phyloP scores from a whole-genome alignment of 2,888 invertebrate genomes.

The Callyntrura guangdongensis region DNA sequence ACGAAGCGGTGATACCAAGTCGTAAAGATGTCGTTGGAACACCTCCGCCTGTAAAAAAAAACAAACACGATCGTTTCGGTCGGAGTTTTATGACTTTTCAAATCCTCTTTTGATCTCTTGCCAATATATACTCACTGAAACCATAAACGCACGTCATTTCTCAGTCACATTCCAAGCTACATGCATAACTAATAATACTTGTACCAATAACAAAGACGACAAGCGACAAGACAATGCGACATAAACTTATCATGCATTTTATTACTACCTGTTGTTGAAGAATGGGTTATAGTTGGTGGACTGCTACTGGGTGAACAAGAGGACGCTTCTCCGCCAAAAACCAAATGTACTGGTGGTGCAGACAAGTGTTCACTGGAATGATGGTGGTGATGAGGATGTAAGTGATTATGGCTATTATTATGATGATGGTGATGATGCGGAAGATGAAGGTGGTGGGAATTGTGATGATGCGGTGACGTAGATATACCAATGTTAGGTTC shows the following conservation, averaged over 20 bases:
- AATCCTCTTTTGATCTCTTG: conserved; percentile 56
- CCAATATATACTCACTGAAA: conserved; percentile 25
- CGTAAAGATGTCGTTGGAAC: conserved; percentile 80
- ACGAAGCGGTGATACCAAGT: conserved; percentile 83
- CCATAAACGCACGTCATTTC: not conserved
- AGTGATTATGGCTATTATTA: conserved; percentile 20
- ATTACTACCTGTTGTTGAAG: conserved; percentile 69
- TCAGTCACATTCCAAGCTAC: not conserved
- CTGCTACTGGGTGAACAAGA: conserved; percentile 57
- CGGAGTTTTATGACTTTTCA: not conserved
- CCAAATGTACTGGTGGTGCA: conserved; percentile 73
- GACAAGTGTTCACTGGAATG: conserved; percentile 59
- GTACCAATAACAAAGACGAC: not conserved
- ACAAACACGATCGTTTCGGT: not conserved
- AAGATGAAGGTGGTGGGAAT: conserved; percentile 53
- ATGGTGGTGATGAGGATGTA: conserved; percentile 42
- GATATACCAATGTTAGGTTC: conserved; percentile 71
- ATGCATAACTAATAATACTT: not conserved
- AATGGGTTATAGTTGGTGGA: conserved; percentile 55
- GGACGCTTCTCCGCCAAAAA: conserved; percentile 63
- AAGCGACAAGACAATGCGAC: not conserved
- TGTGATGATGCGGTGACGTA: conserved; percentile 66
- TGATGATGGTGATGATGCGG: conserved; percentile 56
- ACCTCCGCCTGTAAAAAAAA: conserved; percentile 66
- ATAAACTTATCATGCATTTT: conserved; percentile 2